Conservation (phyloP, 2,113 vertebrate genomes). For the Zosterops japonicus region DNA sequence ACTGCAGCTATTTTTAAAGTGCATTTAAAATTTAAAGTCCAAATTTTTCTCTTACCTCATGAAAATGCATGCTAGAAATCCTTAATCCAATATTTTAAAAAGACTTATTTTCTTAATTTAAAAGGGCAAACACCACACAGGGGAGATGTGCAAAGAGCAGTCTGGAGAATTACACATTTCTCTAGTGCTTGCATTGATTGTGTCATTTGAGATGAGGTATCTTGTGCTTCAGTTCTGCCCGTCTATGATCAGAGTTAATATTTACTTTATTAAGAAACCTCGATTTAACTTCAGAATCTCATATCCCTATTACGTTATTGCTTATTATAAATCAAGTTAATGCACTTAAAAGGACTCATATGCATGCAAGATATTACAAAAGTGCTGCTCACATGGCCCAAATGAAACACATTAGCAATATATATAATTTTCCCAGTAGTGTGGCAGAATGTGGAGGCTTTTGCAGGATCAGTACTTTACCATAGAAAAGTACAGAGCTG, state of each 20-base stretch:
- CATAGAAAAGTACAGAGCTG: not conserved
- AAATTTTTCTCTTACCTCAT: not conserved
- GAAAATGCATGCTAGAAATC: not conserved
- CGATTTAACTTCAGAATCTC: constrained; percentile 5
- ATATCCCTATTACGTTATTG: constrained; percentile 12
- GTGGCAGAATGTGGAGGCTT: not conserved
- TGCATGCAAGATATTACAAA: not conserved
- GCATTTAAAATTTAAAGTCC: not conserved
- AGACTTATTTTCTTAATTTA: not conserved
- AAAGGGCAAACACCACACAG: not conserved
- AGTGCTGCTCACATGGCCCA: not conserved
- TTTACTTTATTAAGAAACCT: constrained; percentile 6
- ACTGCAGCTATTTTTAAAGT: not conserved
- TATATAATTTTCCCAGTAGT: not conserved
- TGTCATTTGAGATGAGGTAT: not conserved
- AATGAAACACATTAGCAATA: constrained; percentile 5
- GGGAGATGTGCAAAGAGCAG: not conserved
- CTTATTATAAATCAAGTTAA: constrained; percentile 37
- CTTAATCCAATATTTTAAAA: not conserved
- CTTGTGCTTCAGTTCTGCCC: not conserved
- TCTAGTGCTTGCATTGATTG: not conserved
- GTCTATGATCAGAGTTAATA: not conserved
- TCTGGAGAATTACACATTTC: not conserved
- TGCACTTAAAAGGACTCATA: not conserved
- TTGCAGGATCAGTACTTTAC: not conserved